Percentiles rank a stretch among this genome's conserved stretches.
These are phyloP conservation scores for Plebejus melissa DNA, from an alignment of 2,888 invertebrate species.

Conservation along the genomic window DNA sequence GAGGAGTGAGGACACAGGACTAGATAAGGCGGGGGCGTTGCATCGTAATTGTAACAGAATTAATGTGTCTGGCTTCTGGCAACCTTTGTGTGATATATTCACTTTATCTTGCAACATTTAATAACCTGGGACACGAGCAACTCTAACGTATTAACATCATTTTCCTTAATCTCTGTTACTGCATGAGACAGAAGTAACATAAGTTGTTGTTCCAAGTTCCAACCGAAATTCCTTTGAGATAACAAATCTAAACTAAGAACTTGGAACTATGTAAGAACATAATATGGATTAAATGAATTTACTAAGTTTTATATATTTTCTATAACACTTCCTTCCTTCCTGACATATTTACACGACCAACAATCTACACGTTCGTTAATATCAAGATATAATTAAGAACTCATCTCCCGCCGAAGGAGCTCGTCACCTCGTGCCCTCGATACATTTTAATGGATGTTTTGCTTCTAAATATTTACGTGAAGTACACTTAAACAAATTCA, in stretches of 20 bases:
- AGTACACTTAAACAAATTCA: background rate
- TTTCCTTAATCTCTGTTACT: background rate
- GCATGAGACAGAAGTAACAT: background rate
- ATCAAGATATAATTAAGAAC: background rate
- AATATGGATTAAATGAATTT: background rate
- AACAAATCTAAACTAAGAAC: background rate
- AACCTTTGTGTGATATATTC: conserved; percentile 19
- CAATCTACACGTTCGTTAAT: conserved; percentile 8
- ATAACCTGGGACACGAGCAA: background rate
- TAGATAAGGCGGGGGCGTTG: conserved; percentile 32
- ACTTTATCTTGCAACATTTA: background rate
- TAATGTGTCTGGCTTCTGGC: conserved; percentile 44
- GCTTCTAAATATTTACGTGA: conserved; percentile 6
- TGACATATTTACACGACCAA: background rate
- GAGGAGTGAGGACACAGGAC: background rate
- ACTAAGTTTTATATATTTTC: background rate
- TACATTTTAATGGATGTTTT: conserved; percentile 1
- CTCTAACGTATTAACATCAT: background rate
- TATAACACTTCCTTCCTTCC: background rate
- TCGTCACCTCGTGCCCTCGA: conserved; percentile 21
- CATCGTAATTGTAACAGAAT: conserved; percentile 42
- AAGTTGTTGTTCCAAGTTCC: background rate
- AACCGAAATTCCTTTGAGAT: conserved; percentile 1
- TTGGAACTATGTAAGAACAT: background rate
- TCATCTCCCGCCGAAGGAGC: conserved; percentile 7